phyloP scores from a whole-genome alignment of 2,888 invertebrate species.

The Mechanitis messenoides region DNA sequence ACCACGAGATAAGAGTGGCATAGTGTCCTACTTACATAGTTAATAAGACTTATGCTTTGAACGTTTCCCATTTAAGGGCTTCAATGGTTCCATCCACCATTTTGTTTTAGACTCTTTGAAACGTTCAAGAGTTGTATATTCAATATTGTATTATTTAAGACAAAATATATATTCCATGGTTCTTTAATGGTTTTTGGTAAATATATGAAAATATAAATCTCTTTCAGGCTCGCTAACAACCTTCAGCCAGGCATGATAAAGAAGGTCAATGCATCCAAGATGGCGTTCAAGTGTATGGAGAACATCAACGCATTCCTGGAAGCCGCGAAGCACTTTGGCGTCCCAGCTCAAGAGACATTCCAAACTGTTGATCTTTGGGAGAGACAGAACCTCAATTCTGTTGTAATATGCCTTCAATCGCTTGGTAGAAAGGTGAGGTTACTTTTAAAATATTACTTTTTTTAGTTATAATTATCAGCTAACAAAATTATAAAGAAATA shows the following conservation, averaged over 20 bases:
- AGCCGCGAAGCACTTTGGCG: slow-evolving; percentile 89
- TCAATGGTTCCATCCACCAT: not conserved
- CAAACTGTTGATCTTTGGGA: slow-evolving; percentile 99
- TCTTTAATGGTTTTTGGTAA: too few relatives aligned
- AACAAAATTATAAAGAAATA: not conserved
- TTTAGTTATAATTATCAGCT: too few relatives aligned
- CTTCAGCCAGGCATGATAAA: slow-evolving; percentile 91
- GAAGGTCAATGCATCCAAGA: slow-evolving; percentile 92
- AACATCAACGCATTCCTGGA: slow-evolving; percentile 96
- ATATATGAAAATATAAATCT: not conserved
- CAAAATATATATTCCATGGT: too few relatives aligned
- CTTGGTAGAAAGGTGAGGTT: slow-evolving; percentile 91
- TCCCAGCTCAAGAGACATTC: slow-evolving; percentile 95
- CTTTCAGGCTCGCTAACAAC: slow-evolving; percentile 87
- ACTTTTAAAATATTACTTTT: not conserved
- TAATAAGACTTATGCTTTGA: slow-evolving; percentile 15
- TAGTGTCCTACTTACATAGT: slow-evolving; percentile 23
- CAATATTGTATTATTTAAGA: not conserved
- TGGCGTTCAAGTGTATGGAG: slow-evolving; percentile 99
- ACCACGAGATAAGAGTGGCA: slow-evolving; percentile 23
- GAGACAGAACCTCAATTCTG: slow-evolving; percentile 95
- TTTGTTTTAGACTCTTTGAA: not conserved
- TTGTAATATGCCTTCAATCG: slow-evolving; percentile 95
- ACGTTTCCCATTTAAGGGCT: slow-evolving; percentile 18
- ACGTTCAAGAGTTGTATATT: too few relatives aligned